A percentile compares a stretch with the other conserved stretches of the same genome.
Conservation (phyloP, 1,140 invertebrate genomes). For the Brachionus asplanchnoidis region DNA sequence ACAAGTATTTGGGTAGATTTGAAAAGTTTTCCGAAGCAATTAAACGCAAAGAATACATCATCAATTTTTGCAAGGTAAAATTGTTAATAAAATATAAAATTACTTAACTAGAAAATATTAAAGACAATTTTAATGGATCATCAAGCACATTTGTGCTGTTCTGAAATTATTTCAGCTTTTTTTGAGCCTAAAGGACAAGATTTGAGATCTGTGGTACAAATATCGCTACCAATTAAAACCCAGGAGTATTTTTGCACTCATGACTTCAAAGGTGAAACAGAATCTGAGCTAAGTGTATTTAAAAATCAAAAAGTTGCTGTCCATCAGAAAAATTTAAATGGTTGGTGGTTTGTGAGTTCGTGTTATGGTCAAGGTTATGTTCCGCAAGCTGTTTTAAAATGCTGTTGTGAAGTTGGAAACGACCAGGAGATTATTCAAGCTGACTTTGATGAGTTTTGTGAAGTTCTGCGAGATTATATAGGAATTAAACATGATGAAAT, state of each 20-base stretch:
- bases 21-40: neutral
- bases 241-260: neutral
- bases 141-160: neutral
- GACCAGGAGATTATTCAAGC: neutral
- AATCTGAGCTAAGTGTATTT: neutral
- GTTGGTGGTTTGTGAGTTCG: constrained; percentile 1
- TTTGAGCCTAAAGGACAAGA: neutral
- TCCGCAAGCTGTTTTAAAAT: neutral
- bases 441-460: neutral
- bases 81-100: neutral
- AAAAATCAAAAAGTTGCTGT: neutral
- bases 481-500: neutral
- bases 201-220: neutral
- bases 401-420: neutral
- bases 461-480: neutral
- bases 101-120: neutral
- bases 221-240: neutral
- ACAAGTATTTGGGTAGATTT: neutral
- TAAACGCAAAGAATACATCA: neutral
- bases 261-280: neutral
- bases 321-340: neutral
- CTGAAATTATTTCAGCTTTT: neutral
- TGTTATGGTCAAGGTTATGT: neutral
- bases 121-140: neutral
- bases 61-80: neutral